Evolutionary conservation across 1,140 invertebrate species (phyloP), one percentile per base, ranked within the genome.

Genomic region (Hormaphis cornu): DNA sequence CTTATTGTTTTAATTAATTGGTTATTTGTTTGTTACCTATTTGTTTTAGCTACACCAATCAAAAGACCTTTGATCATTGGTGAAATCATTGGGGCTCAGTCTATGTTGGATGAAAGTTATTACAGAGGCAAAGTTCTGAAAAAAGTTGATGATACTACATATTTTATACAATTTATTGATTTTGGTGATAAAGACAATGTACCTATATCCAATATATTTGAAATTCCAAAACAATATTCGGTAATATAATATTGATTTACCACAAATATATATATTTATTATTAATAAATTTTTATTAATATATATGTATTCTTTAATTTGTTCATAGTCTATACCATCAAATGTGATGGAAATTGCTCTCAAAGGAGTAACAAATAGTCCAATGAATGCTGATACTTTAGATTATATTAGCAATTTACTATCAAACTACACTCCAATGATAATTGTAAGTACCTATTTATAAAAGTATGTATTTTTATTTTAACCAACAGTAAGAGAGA

Each of bases 131-230:
- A 30, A 66, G 59, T 66, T 46, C 33, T 66, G 33, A 66, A 66
- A 22, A 10, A 66, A 66, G 24, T 35, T 16, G 28, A 66, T 48
- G 26, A 48, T 3, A 4, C 3, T 7, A 66, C 40, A 48, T 66
- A 48, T 66, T 66, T 5, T 20, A 48, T 66, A 14, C 59, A 30
- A 3, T 66, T 20, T 16, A 66, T 66, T 66, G 59, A 66, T 48
- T 66, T 46, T 48, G 59, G 59, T 30, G 59, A 66, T 22, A 66
- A 30, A 8, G 59, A 66, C 48, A 48, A 28, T 46, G 59, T 66
- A 50, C 28, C 40, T 9, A 9, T 20, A 7, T 66, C 59, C 22
- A 66, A 48, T 22, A 66, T 66, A 30, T 44, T 35, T 66, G 42
- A 66, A 30, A 46, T 66, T 33, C 59, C 59, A 3, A 20, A 22